phyloP scores from a whole-genome alignment of 2,797 vertebrate genomes.

The Carapus acus region DNA sequence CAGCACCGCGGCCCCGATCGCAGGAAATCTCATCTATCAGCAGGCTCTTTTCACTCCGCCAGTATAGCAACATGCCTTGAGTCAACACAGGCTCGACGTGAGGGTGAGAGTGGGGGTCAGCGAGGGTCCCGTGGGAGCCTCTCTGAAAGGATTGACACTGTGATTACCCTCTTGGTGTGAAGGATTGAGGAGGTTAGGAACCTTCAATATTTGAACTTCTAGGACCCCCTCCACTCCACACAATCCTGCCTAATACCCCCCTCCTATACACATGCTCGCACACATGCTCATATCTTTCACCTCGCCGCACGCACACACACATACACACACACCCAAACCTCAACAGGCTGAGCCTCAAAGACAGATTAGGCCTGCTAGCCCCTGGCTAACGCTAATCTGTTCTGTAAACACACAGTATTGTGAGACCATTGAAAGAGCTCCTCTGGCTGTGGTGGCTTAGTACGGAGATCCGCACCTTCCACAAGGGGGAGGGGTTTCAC shows the following conservation, averaged over 20 bases:
- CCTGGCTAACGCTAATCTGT: constrained; percentile 68
- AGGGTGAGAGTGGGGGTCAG: too few species aligned
- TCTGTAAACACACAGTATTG: constrained; percentile 68
- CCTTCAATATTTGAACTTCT: constrained; percentile 76
- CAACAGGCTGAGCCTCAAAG: constrained; percentile 52
- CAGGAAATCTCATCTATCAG: constrained; percentile 55
- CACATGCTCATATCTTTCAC: constrained; percentile 45
- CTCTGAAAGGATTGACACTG: constrained; percentile 70
- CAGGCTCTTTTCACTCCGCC: constrained; percentile 43
- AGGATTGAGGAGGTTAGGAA: constrained; percentile 66
- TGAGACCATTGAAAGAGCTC: constrained; percentile 55
- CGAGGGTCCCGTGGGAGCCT: constrained; percentile 63
- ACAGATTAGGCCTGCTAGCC: constrained; percentile 64
- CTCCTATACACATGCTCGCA: constrained; percentile 48
- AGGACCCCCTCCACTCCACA: constrained; percentile 50
- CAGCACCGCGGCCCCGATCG: constrained; percentile 41
- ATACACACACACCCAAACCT: constrained; percentile 23
- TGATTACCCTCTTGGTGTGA: constrained; percentile 70
- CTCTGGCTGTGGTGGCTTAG: constrained; percentile 36
- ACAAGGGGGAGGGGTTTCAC: constrained; percentile 31
- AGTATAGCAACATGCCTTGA: constrained; percentile 61
- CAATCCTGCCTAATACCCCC: constrained; percentile 56
- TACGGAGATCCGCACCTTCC: constrained; percentile 30
- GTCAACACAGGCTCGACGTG: constrained; percentile 57
- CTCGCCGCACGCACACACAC: constrained; percentile 35